phyloP scores from a whole-genome alignment of 64 coral and sea anemone genomes.

The Trachythela sp. region DNA sequence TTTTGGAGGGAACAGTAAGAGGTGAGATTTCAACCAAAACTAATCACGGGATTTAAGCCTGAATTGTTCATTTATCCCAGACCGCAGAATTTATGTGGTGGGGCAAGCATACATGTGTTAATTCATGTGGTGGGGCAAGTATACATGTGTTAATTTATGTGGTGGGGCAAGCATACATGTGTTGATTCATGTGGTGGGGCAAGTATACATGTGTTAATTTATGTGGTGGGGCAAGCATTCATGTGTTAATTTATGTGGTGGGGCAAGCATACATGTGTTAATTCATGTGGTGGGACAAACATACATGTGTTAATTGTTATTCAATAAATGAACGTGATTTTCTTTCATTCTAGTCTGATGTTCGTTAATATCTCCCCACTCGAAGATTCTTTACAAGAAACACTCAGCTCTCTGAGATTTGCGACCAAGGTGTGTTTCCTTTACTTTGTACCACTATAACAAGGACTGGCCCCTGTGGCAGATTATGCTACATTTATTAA shows the following conservation, averaged over 20 bases:
- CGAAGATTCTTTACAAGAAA: background rate
- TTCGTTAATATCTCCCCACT: background rate
- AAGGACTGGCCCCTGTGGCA: no score
- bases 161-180: no score
- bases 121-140: background rate
- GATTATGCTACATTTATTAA: no score
- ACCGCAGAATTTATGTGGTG: no score
- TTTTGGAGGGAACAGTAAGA: constrained; percentile 88
- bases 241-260: background rate
- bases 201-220: background rate
- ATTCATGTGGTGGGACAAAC: background rate
- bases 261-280: background rate
- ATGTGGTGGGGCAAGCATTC: no score
- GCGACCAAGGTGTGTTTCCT: background rate
- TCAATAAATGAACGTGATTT: background rate
- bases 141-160: background rate
- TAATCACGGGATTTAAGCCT: background rate
- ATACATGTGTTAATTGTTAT: background rate
- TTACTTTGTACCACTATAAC: no score
- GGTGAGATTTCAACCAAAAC: constrained; percentile 12
- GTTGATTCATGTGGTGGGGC: background rate
- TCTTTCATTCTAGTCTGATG: background rate
- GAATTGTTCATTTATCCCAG: no score
- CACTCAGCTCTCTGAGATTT: background rate
- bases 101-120: no score